These are phyloP conservation scores for Proteles cristata DNA, from an alignment of 2,113 vertebrate genomes.

Conservation along the genomic window DNA sequence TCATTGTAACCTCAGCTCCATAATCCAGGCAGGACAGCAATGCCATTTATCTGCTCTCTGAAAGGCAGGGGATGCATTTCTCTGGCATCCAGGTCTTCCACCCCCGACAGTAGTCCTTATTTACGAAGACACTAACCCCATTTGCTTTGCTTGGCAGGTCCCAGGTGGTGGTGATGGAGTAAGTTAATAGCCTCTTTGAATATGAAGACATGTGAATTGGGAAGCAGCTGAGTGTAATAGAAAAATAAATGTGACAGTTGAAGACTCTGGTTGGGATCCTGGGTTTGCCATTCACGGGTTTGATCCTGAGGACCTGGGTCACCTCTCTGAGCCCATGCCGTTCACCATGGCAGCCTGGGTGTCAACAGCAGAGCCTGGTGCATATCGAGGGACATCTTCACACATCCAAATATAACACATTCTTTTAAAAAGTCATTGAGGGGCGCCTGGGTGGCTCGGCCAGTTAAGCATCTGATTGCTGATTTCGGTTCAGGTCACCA, in stretches of 20 bases:
- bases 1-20: neutral
- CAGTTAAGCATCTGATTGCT: too few relatives aligned
- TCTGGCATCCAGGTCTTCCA: neutral
- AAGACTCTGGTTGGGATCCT: neutral
- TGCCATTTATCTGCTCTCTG: neutral
- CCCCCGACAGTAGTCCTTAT: neutral
- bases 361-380: neutral
- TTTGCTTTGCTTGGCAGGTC: neutral
- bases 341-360: rapidly evolving
- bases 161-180: conserved; percentile 10
- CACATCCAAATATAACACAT: neutral
- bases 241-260: conserved; percentile 51
- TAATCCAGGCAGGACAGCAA: neutral
- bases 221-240: conserved; percentile 47
- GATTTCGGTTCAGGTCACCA: too few relatives aligned
- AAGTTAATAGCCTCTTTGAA: conserved; percentile 65
- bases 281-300: neutral
- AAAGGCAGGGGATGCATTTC: neutral
- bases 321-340: neutral
- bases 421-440: neutral
- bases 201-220: conserved; percentile 13
- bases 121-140: conserved; percentile 28
- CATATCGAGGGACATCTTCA: neutral
- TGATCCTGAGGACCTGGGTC: neutral
- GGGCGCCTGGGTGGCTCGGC: too few relatives aligned